phyloP scores from a whole-genome alignment of 2,888 invertebrate genomes.

The Pardosa pseudoannulata region DNA sequence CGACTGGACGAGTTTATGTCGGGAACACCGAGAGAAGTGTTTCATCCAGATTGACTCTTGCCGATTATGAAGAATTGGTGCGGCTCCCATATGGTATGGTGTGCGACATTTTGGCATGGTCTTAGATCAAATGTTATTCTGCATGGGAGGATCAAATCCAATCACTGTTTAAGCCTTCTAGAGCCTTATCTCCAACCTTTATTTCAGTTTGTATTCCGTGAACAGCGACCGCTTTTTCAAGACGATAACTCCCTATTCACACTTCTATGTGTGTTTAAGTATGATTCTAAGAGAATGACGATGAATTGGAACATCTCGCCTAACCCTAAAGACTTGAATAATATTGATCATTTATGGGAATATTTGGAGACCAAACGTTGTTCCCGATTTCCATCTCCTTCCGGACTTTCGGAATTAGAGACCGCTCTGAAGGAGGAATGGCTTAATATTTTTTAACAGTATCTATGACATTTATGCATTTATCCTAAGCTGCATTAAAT shows the following conservation, averaged over 20 bases:
- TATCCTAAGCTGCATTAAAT: conserved; percentile 35
- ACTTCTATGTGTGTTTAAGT: not conserved
- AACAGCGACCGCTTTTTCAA: conserved; percentile 35
- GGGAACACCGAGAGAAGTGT: conserved; percentile 29
- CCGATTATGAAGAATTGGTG: conserved; percentile 32
- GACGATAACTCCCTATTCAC: conserved; percentile 10
- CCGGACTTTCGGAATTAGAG: conserved; percentile 4
- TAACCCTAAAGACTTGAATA: conserved; percentile 14
- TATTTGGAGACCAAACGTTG: conserved; percentile 30
- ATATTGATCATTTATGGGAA: conserved; percentile 12
- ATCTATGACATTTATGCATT: conserved; percentile 35
- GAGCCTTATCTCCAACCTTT: conserved; percentile 17
- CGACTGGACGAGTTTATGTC: not conserved
- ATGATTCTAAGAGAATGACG: conserved; percentile 7
- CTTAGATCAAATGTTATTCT: conserved; percentile 44
- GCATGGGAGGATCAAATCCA: conserved; percentile 42
- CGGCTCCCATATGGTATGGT: conserved; percentile 24
- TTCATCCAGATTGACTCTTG: conserved; percentile 30
- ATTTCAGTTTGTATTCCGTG: conserved; percentile 4
- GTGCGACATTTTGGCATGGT: conserved; percentile 17
- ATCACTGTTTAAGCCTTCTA: conserved; percentile 37
- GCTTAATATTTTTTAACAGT: conserved; percentile 18
- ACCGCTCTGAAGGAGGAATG: conserved; percentile 4
- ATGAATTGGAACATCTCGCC: conserved; percentile 22
- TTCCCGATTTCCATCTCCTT: conserved; percentile 16